Evolutionary conservation across 2,888 invertebrate genomes (phyloP), one percentile per base, ranked within the genome.

Genomic region (Heliconius erato): DNA sequence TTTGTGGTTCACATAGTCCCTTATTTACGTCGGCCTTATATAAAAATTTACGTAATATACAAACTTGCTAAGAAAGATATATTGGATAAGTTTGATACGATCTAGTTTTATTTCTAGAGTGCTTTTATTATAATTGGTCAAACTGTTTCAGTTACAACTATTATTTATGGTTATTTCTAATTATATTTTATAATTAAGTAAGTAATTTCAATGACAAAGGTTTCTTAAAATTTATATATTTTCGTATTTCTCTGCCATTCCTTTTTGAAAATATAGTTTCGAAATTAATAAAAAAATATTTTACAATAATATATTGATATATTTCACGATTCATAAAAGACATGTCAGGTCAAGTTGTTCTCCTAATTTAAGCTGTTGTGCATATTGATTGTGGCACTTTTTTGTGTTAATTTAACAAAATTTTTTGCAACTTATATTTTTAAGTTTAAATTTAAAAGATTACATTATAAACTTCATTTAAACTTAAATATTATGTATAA

Each of bases 1-100:
- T 93, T 92, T 91, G 91, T 90, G 89, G 90, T 83, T 83, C 84
- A 84, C 85, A 85, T 82, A 82, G 82, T 82, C 86, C 84, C 83
- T 85, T 89, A 87, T 88, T 88, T 89, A 88, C 87, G 85, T 72
- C 74, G 85, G 84, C 85, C 79, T 85, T 86, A 86, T 86, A 87
- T 86, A 86, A 85, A 85, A 86, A 80, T 86, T 83, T 76, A 80
- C 74, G 80, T 76, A 79, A 84, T 79, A 84, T 82, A 83, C 76
- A 72, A 83, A 82, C 83, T 82, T 63, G 77, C 81, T 85, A 84
- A 85, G 83, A 80, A 84, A 83, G 84, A 86, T 82, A 84, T 84
- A 86, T 84, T 81, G 82, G 68, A 74, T 77, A 85, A 86, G 78
- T 85, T 85, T 77, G 68, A 81, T 68, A 72, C 63, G 49, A 54